Base-by-base conservation (phyloP, 1,140 invertebrate species). In the Lordiphosa stackelbergi region DNA sequence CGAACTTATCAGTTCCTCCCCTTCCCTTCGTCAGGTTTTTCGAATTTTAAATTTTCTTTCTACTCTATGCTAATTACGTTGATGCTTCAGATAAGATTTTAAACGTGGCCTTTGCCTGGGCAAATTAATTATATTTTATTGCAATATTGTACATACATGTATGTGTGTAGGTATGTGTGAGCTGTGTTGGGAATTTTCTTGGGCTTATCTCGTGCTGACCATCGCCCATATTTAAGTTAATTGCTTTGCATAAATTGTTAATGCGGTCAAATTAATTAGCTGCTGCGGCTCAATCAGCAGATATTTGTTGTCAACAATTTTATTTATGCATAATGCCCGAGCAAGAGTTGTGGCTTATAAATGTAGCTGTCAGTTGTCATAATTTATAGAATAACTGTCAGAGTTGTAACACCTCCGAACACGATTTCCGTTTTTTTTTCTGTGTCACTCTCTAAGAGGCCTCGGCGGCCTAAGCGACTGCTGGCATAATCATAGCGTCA, bases 321-420 rank as follows among this genome's bases (percentile, higher is more conserved):
- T 77, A 72, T 81, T 83, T 79, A 69, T 81, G 74, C 60, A 48
- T 61, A 74, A 73, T 73, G 60, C 74, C 81, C 81, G 66, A 81
- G 71, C 74, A 79, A 79, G 66, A 81, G 71, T 75, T 79, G 77
- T 66, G 77, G 72, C 77, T 83, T 75, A 81, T 81, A 83, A 81
- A 81, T 81, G 77, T 83, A 83, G 77, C 77, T 81, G 77, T 81
- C 77, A 73, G 77, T 83, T 81, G 77, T 83, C 78, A 83, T 81
- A 83, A 83, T 81, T 83, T 81, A 81, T 83, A 81, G 77, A 81
- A 81, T 83, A 79, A 72, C 68, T 81, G 77, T 81, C 77, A 81
- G 59, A 62, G 78, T 64, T 47, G 77, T 65, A 83, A 81, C 77
- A 83, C 77, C 77, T 81, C 54, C 52, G 55, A 62, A 71, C 77